A percentile compares a stretch with the other conserved stretches of the same genome.
Evolutionary conservation across 2,797 vertebrate species (phyloP).

Genomic region (Delichon dasypus): DNA sequence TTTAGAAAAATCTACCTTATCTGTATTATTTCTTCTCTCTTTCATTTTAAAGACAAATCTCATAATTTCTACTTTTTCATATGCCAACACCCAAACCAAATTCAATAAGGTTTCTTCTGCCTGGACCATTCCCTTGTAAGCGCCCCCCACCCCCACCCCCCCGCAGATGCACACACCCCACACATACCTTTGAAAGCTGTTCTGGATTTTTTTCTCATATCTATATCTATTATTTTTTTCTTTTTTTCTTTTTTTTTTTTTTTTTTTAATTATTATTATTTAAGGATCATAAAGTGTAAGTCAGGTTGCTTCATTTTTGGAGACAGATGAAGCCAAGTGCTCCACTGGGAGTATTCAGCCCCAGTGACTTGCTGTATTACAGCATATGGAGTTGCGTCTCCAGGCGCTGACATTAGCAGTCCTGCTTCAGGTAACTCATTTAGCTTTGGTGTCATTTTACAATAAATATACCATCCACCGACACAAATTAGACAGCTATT

Average conservation of each 20-base stretch:
- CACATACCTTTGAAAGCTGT: neutral
- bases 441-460: constrained; percentile 84
- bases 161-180: no score
- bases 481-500: constrained; percentile 88
- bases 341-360: constrained; percentile 69
- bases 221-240: neutral
- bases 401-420: constrained; percentile 79
- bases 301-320: constrained; percentile 71
- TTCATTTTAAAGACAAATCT: constrained; percentile 6
- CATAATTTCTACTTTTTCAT: neutral
- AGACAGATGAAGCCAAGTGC: constrained; percentile 73
- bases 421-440: constrained; percentile 84
- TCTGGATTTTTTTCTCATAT: constrained; percentile 9
- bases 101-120: constrained; percentile 17
- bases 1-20: neutral
- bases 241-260: neutral
- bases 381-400: constrained; percentile 78
- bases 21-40: neutral
- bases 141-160: neutral
- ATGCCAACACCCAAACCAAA: neutral
- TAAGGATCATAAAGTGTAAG: constrained; percentile 76
- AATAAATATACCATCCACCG: constrained; percentile 85
- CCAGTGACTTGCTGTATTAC: constrained; percentile 39
- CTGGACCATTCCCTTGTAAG: constrained; percentile 22
- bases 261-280: constrained; percentile 72